Evolutionary conservation across 2,888 invertebrate species (phyloP).

Genomic region (Asteroscopus sphinx): DNA sequence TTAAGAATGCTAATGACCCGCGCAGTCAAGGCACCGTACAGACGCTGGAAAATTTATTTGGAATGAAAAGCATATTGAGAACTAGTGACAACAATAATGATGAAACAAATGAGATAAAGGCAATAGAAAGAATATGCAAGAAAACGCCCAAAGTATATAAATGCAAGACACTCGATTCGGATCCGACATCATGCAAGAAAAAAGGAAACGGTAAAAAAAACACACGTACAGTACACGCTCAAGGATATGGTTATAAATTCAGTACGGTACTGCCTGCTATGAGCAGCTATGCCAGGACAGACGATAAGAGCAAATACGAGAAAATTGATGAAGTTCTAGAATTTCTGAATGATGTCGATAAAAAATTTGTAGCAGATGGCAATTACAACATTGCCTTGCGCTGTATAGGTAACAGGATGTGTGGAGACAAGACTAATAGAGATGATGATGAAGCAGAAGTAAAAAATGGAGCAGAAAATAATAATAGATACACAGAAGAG

Average conservation of each 20-base stretch:
- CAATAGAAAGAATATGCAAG: conserved; percentile 17
- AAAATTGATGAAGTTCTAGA: conserved; percentile 1
- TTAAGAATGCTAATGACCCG: too few relatives aligned
- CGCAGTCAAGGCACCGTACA: not conserved
- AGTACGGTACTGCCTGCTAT: too few relatives aligned
- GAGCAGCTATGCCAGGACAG: not conserved
- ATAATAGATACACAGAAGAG: not conserved
- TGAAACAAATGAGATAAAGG: not conserved
- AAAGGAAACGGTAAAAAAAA: too few relatives aligned
- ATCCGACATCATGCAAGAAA: too few relatives aligned
- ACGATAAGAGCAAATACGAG: not conserved
- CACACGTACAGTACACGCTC: too few relatives aligned
- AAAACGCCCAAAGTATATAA: conserved; percentile 10
- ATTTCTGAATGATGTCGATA: conserved; percentile 20
- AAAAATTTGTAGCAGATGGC: conserved; percentile 1
- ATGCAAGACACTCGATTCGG: not conserved
- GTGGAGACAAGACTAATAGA: conserved; percentile 1
- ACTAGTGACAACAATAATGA: not conserved
- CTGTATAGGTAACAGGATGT: conserved; percentile 1
- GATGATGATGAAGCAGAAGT: not conserved
- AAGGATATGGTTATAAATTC: too few relatives aligned
- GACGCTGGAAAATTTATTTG: not conserved
- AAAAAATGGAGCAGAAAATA: not conserved
- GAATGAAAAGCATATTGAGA: not conserved
- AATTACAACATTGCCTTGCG: conserved; percentile 16